A percentile compares a stretch with the other conserved stretches of the same genome.
Evolutionary conservation across 2,113 vertebrate species (phyloP).

Genomic region (Rousettus leschenaultii): DNA sequence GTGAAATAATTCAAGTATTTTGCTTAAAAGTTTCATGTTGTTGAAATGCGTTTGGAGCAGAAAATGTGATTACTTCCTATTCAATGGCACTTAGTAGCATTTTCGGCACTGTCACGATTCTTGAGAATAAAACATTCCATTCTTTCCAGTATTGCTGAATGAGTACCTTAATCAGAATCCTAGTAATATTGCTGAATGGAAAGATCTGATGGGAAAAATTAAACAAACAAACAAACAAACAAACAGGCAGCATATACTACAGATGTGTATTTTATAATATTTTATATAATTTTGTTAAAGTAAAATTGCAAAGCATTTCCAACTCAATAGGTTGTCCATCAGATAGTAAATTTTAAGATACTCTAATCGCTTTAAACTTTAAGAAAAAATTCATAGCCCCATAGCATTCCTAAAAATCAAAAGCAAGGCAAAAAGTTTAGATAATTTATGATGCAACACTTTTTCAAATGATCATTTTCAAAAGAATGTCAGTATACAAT

Average conservation of each 20-base stretch:
- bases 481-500: background rate
- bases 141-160: conserved; percentile 20
- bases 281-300: conserved; percentile 8
- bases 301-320: conserved; percentile 6
- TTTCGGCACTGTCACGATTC: background rate
- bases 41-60: background rate
- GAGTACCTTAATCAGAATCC: conserved; percentile 12
- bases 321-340: background rate
- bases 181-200: conserved; percentile 34
- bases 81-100: background rate
- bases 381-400: background rate
- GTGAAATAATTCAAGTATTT: conserved; percentile 24
- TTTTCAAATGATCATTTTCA: conserved; percentile 25
- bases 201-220: background rate
- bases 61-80: background rate
- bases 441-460: background rate
- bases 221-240: background rate
- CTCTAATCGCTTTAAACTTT: background rate
- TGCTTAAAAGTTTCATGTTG: background rate
- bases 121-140: background rate
- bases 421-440: background rate
- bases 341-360: background rate
- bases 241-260: background rate
- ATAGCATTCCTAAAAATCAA: conserved; percentile 26
- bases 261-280: background rate